Percentiles rank a stretch among this genome's conserved stretches.
Evolutionary conservation across 2,797 vertebrate species (phyloP).

Genomic region (Psittacula derbiana): DNA sequence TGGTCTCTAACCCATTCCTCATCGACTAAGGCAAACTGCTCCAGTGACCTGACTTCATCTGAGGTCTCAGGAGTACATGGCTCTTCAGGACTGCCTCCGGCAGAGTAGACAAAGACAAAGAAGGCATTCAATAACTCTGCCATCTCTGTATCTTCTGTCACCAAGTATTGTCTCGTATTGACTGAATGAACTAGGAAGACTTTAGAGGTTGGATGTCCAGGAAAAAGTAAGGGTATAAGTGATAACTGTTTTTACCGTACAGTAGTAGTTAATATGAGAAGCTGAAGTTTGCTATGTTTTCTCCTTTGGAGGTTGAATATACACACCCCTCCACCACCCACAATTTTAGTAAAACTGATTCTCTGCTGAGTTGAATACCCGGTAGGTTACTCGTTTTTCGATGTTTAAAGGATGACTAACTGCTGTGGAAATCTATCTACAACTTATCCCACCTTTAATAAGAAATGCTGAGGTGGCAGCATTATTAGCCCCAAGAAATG

Average conservation of each 20-base stretch:
- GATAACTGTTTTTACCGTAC: background rate
- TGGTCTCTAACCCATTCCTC: too few relatives aligned
- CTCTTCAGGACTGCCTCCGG: too few relatives aligned
- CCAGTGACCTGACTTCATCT: too few relatives aligned
- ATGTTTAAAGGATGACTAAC: background rate
- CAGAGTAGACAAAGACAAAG: too few relatives aligned
- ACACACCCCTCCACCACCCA: background rate
- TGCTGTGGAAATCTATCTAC: background rate
- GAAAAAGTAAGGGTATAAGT: background rate
- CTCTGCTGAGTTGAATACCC: background rate
- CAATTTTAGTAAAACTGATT: background rate
- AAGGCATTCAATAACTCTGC: too few relatives aligned
- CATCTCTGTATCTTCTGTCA: too few relatives aligned
- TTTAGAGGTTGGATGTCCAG: background rate
- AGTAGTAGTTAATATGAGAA: background rate
- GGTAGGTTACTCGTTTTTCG: background rate
- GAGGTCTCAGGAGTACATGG: too few relatives aligned
- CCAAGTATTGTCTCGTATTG: background rate
- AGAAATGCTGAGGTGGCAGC: background rate
- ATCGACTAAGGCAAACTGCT: too few relatives aligned
- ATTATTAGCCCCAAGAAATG: background rate
- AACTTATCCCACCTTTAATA: background rate
- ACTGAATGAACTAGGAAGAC: background rate
- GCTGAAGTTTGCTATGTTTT: background rate
- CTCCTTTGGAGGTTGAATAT: background rate